Base-by-base conservation (phyloP, 2,888 invertebrate genomes). In the Phania funesta region DNA sequence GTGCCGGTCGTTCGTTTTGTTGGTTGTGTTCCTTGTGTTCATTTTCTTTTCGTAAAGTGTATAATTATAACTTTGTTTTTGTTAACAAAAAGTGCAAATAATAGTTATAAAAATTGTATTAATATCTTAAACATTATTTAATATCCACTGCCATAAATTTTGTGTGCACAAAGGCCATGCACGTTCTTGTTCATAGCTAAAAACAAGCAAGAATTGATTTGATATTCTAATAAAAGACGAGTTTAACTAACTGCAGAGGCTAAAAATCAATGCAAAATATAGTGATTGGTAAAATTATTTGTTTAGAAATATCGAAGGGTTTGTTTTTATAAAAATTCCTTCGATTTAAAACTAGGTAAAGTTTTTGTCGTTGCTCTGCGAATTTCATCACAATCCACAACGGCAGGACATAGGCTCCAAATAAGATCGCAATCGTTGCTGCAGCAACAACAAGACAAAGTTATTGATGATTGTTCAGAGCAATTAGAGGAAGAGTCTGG, bases 311-410 rank as follows among this genome's bases (percentile, higher is more conserved):
- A 11, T 68, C 7, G 18, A 32, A 58, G 18, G 24, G 18, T 41
- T 44, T 38, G 41, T 54, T 68, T 32, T 62, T 20, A 41, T 52
- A 18, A 24, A 60, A 52, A 6, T 38, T 50, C 2, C 11, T 48
- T 52, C 18, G 32, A 46, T 22, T 46, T 65, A 13, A 18, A 2
- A 58, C 32, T 73, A 85, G 85, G 81, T 76, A 76, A 64, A 74
- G 64, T 74, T 74, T 78, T 58, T 16, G 50, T 78, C 22, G 74
- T 56, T 60, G 71, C 29, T 50, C 78, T 78, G 71, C 75, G 84
- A 84, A 85, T 85, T 85, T 85, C 85, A 85, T 83, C 85, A 85
- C 85, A 84, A 85, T 83, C 80, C 80, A 81, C 71, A 76, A 64
- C 80, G 64, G 67, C 76, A 75, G 79, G 84, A 74, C 74, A 65